Percentiles rank a stretch among this genome's conserved stretches.
Evolutionary conservation across 2,113 vertebrate genomes (phyloP).

Genomic region (Podarcis cretensis): DNA sequence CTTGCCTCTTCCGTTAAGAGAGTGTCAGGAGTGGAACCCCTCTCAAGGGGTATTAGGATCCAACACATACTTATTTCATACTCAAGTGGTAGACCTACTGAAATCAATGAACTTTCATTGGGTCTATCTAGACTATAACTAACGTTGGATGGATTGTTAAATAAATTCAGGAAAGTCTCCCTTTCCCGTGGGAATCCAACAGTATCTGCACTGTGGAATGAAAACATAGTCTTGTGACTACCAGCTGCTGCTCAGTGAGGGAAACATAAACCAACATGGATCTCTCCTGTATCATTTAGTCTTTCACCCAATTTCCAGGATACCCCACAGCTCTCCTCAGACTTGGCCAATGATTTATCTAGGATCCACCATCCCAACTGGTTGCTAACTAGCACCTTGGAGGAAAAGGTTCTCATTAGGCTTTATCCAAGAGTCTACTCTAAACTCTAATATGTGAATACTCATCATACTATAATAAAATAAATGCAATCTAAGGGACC

Average conservation of each 20-base stretch:
- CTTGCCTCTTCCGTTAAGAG: neutral
- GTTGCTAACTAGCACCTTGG: neutral
- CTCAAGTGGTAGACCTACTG: too few relatives aligned
- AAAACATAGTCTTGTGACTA: too few relatives aligned
- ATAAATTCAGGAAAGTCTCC: too few relatives aligned
- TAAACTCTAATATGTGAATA: neutral
- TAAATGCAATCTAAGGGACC: neutral
- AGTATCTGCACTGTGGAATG: too few relatives aligned
- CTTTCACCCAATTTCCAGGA: neutral
- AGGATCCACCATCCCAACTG: neutral
- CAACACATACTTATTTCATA: too few relatives aligned
- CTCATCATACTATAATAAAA: neutral
- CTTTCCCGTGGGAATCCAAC: too few relatives aligned
- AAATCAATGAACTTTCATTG: too few relatives aligned
- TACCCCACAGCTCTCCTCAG: neutral
- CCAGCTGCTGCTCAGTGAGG: too few relatives aligned
- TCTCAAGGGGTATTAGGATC: neutral
- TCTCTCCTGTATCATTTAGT: too few relatives aligned
- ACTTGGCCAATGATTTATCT: neutral
- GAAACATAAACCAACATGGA: too few relatives aligned
- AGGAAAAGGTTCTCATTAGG: neutral
- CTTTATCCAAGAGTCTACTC: neutral
- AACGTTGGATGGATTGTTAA: neutral
- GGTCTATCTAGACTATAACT: neutral
- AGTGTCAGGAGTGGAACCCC: neutral